Evolutionary conservation across 2,113 vertebrate species (phyloP).

Genomic region (Lamprotornis superbus): DNA sequence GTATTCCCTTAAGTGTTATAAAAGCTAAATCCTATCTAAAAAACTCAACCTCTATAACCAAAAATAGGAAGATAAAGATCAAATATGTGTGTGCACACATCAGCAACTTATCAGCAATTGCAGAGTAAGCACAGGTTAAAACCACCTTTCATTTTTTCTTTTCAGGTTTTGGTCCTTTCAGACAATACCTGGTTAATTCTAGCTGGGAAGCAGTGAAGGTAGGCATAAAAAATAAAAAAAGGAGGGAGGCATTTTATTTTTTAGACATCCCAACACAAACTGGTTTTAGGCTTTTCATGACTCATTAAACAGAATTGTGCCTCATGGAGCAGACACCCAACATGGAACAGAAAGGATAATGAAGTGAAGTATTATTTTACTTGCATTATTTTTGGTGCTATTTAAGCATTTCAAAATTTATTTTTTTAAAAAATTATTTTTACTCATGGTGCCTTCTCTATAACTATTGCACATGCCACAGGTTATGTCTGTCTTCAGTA

Average conservation of each 20-base stretch:
- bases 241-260: neutral
- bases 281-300: neutral
- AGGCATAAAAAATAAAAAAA: neutral
- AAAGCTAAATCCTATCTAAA: neutral
- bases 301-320: neutral
- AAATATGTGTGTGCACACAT: neutral
- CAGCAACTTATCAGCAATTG: neutral
- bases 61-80: neutral
- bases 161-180: conserved; percentile 84
- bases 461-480: neutral
- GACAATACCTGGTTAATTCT: conserved; percentile 80
- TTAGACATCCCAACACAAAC: neutral
- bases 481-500: neutral
- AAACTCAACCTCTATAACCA: neutral
- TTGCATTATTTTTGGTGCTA: neutral
- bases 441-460: neutral
- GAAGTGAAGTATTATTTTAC: neutral
- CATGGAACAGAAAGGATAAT: neutral
- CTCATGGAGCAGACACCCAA: neutral
- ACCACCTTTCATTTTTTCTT: conserved; percentile 21
- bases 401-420: neutral
- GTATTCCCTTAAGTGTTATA: neutral
- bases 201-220: conserved; percentile 89
- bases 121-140: neutral
- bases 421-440: neutral